phyloP scores from a whole-genome alignment of 2,797 vertebrate genomes.

The Molossus alvarezi region DNA sequence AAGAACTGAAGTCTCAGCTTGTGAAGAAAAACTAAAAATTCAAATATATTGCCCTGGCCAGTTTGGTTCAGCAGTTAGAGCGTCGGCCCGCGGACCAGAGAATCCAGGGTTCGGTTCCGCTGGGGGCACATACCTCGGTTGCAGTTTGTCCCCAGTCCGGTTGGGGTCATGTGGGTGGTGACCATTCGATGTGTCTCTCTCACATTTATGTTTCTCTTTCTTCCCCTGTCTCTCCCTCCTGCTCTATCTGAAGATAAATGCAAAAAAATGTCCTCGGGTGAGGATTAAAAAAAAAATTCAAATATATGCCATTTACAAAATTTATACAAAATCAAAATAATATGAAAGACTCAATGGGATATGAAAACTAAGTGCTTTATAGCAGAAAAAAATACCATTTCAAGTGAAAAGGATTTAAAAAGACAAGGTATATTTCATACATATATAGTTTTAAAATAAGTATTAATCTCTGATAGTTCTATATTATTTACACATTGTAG shows the following conservation, averaged over 20 bases:
- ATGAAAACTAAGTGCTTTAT: background rate
- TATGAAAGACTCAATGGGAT: background rate
- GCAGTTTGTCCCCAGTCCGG: no score
- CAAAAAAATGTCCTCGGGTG: no score
- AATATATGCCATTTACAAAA: background rate
- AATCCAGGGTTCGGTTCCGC: no score
- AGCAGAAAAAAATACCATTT: conserved; percentile 37
- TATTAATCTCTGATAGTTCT: no score
- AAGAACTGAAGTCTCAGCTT: conserved; percentile 38
- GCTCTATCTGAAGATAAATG: no score
- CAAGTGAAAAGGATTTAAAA: background rate
- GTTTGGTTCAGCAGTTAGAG: no score
- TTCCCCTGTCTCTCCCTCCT: no score
- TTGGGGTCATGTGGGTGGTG: no score
- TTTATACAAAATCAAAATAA: conserved; percentile 41
- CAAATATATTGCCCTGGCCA: background rate
- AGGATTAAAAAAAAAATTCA: background rate
- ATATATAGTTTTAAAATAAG: background rate
- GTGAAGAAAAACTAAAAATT: conserved; percentile 1
- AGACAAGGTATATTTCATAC: background rate
- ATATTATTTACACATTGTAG: background rate
- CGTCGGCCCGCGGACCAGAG: no score
- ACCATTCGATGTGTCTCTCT: no score
- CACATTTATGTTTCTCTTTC: no score
- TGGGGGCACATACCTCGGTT: no score